These are phyloP conservation scores for Scaptomyza polygonia DNA, from an alignment of 2,888 invertebrate species.

Conservation along the genomic window DNA sequence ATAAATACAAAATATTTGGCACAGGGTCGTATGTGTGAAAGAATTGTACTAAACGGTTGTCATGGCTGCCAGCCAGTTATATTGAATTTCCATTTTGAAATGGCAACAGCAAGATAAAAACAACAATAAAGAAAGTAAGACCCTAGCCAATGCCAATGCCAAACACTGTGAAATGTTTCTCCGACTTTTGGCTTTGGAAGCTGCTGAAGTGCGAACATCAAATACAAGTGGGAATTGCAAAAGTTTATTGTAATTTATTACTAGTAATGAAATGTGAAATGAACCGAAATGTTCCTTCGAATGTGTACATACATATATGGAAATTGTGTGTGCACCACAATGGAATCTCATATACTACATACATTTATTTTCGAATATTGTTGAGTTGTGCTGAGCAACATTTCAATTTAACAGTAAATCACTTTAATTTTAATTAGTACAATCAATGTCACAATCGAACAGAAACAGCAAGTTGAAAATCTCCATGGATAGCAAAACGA, in stretches of 20 bases:
- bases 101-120: conserved; percentile 1
- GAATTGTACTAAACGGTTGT: conserved; percentile 29
- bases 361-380: conserved; percentile 2
- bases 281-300: conserved; percentile 19
- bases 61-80: conserved; percentile 36
- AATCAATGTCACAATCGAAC: conserved; percentile 43
- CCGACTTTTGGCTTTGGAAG: conserved; percentile 32
- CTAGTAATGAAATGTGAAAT: conserved; percentile 33
- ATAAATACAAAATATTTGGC: conserved; percentile 22
- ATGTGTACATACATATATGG: conserved; percentile 1
- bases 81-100: conserved; percentile 32
- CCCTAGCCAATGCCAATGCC: conserved; percentile 9
- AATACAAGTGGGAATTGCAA: conserved; percentile 53
- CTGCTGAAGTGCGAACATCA: conserved; percentile 59
- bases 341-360: conserved; percentile 12
- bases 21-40: conserved; percentile 6
- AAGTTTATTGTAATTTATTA: conserved; percentile 62
- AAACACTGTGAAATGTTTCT: conserved; percentile 27
- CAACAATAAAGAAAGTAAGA: conserved; percentile 9
- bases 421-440: conserved; percentile 51
- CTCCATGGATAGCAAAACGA: conserved; percentile 2
- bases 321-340: conserved; percentile 17
- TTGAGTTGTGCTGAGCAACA: conserved; percentile 27
- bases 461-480: conserved; percentile 2
- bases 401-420: conserved; percentile 47